A percentile compares a stretch with the other conserved stretches of the same genome.
Evolutionary conservation across 2,113 vertebrate species (phyloP).

Genomic region (Ophthalmotilapia sp.): DNA sequence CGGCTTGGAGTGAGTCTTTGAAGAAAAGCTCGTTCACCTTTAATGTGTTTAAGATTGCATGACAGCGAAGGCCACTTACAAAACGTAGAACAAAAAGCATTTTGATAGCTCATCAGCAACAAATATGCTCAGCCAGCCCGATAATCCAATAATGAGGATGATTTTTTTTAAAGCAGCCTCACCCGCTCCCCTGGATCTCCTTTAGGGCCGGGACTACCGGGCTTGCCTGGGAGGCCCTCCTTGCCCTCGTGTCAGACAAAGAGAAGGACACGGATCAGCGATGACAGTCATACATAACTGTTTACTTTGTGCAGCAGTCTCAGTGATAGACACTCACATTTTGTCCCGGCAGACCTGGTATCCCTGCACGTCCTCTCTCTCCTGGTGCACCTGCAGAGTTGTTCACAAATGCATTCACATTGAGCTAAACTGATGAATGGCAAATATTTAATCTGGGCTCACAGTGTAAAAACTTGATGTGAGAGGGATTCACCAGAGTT

Average conservation of each 20-base stretch:
- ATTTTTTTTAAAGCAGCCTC: conserved; percentile 36
- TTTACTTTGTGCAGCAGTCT: neutral
- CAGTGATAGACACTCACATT: conserved; percentile 70
- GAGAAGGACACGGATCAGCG: neutral
- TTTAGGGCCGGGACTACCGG: conserved; percentile 69
- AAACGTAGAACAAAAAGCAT: conserved; percentile 22
- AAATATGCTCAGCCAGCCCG: conserved; percentile 2
- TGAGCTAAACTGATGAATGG: neutral
- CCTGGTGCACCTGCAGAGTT: conserved; percentile 65
- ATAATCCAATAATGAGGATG: conserved; percentile 11
- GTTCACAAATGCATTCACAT: neutral
- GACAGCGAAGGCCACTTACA: conserved; percentile 11
- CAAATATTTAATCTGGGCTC: neutral
- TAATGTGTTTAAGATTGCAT: conserved; percentile 41
- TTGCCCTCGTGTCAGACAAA: conserved; percentile 56
- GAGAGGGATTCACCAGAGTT: neutral
- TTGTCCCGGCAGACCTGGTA: conserved; percentile 74
- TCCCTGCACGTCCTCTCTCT: conserved; percentile 76
- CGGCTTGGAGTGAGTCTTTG: conserved; percentile 37
- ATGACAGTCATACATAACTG: neutral
- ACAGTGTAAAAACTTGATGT: neutral
- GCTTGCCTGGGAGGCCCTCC: conserved; percentile 67
- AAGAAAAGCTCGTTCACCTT: conserved; percentile 48
- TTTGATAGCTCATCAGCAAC: conserved; percentile 18
- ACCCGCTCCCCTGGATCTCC: conserved; percentile 77